These are phyloP conservation scores for Athripsodes cinereus DNA, from an alignment of 2,888 invertebrate species.

Conservation along the genomic window DNA sequence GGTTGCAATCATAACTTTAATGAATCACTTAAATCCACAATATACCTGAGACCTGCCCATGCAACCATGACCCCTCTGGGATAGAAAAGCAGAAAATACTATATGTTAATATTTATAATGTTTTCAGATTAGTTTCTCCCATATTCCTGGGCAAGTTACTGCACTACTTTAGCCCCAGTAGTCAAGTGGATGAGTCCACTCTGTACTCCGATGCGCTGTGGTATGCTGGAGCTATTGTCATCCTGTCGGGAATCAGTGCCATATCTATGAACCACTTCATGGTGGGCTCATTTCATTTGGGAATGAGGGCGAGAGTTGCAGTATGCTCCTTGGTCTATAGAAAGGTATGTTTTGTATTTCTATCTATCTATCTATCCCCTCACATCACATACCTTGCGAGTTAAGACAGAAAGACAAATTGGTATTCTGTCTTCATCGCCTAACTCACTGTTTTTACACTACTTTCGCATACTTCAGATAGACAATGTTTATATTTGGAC, in stretches of 20 bases:
- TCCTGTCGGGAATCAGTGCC: constrained; percentile 37
- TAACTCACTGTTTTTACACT: too few species aligned
- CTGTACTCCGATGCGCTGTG: constrained; percentile 46
- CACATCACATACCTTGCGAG: too few species aligned
- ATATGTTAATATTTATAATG: not conserved
- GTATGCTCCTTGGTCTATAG: constrained; percentile 67
- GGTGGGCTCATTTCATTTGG: constrained; percentile 54
- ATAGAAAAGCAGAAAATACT: too few species aligned
- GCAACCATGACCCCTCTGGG: too few species aligned
- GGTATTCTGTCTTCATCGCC: too few species aligned
- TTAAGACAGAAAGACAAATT: too few species aligned
- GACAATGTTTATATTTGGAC: too few species aligned
- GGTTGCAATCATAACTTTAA: too few species aligned
- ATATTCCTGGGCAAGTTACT: constrained; percentile 53
- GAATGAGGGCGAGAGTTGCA: constrained; percentile 64
- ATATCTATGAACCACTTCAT: constrained; percentile 50
- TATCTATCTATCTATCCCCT: too few species aligned
- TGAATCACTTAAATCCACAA: too few species aligned
- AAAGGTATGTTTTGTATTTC: constrained; percentile 50
- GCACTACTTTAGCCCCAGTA: constrained; percentile 49
- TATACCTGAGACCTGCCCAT: too few species aligned
- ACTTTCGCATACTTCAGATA: too few species aligned
- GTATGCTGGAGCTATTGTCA: constrained; percentile 45
- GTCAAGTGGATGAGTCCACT: constrained; percentile 45
- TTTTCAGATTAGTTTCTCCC: constrained; percentile 53